phyloP scores from a whole-genome alignment of 1,140 invertebrate genomes.

The Nylanderia fulva region DNA sequence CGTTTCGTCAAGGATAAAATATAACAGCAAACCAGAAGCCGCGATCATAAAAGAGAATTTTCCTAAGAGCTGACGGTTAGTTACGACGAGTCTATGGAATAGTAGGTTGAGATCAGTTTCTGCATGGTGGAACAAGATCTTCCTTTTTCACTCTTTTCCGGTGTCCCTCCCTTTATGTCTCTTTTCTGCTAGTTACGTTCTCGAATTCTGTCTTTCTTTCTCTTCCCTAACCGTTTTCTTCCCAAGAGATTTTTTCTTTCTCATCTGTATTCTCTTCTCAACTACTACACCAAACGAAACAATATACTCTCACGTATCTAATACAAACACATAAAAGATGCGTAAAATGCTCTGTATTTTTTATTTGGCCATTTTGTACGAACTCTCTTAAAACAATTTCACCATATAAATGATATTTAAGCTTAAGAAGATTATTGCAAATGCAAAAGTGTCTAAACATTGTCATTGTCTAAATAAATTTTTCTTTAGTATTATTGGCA shows the following conservation, averaged over 20 bases:
- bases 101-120: conserved; percentile 70
- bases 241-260: background rate
- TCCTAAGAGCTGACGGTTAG: conserved; percentile 65
- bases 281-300: background rate
- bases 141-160: background rate
- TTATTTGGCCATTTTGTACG: background rate
- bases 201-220: background rate
- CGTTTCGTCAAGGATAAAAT: conserved; percentile 37
- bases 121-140: conserved; percentile 72
- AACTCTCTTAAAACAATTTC: background rate
- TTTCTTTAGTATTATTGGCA: background rate
- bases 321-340: conserved; percentile 6
- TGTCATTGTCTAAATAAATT: no score
- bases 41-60: conserved; percentile 70
- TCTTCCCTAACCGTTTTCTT: background rate
- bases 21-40: conserved; percentile 58
- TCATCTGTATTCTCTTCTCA: background rate
- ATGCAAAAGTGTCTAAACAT: background rate
- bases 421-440: background rate
- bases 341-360: background rate
- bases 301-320: background rate
- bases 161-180: background rate
- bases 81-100: conserved; percentile 60
- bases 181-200: background rate
- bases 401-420: background rate